These are phyloP conservation scores for Lepidocyrtinus sp. DNA, from an alignment of 2,888 invertebrate genomes.

Conservation along the genomic window DNA sequence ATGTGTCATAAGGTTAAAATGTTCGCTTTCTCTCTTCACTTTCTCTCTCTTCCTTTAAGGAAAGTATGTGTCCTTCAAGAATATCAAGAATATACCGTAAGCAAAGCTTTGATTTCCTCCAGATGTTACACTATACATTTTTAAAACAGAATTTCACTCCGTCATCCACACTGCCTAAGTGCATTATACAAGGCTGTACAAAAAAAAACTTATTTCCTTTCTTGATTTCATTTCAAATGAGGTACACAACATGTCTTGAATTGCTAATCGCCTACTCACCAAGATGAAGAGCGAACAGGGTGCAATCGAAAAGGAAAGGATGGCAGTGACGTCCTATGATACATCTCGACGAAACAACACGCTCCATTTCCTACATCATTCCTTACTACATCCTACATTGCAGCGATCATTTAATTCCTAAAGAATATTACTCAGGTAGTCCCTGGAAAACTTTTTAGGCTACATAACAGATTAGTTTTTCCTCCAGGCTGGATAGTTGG, in stretches of 20 bases:
- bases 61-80: neutral
- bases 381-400: too few relatives aligned
- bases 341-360: too few relatives aligned
- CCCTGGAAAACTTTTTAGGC: neutral
- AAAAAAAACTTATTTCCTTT: constrained; percentile 40
- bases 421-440: too few relatives aligned
- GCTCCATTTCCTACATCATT: too few relatives aligned
- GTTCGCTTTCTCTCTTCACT: constrained; percentile 24
- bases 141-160: constrained; percentile 21
- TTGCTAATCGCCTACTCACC: constrained; percentile 26
- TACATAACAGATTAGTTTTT: neutral
- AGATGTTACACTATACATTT: constrained; percentile 36
- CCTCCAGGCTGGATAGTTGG: too few relatives aligned
- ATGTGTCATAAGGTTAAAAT: constrained; percentile 67
- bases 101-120: constrained; percentile 37
- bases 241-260: constrained; percentile 38
- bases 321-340: too few relatives aligned
- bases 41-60: constrained; percentile 20
- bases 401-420: too few relatives aligned
- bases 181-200: too few relatives aligned
- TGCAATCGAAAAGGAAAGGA: too few relatives aligned
- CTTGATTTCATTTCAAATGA: constrained; percentile 44
- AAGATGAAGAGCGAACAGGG: too few relatives aligned
- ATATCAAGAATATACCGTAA: neutral
- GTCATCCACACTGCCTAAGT: neutral